Evolutionary conservation across 2,888 invertebrate genomes (phyloP), one percentile per base, ranked within the genome.

Genomic region (Cryptocephalus primarius): DNA sequence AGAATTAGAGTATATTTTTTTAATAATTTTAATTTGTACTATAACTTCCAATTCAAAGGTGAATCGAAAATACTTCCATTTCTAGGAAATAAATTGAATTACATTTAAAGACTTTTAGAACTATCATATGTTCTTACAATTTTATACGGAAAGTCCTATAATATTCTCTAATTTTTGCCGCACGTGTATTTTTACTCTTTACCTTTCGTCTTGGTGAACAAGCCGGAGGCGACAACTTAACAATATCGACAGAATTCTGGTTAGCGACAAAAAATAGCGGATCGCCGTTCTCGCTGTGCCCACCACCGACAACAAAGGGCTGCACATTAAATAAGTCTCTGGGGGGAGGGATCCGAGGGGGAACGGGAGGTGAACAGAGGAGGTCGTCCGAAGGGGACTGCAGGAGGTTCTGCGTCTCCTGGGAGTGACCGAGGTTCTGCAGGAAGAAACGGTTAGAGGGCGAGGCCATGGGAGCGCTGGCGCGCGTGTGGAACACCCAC

Each of bases 301-400:
- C 70, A 51, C 70, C 70, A 60, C 69, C 69, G 42, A 72, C 67
- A 49, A 72, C 68, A 59, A 72, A 71, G 40, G 71, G 66, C 39
- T 55, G 55, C 13, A 12, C 36, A 12, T 12, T 36, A 12, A 4
- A 36, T 36, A 36, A 12, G 36, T 36, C 36, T 12, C 36, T 36
- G n/a, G n/a, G 36, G 69, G 75, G 64, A 69, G 73, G 68, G 66
- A 72, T 48, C 41, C 51, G 42, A 13, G 66, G 63, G 9, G 65
- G 62, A 32, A 63, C 61, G 13, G 65, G 65, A 12, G 67, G 67
- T 0, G 67, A 63, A n/a, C 65, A 60, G 48, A 69, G 68, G 32
- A 68, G 63, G 44, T 69, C 69, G 42, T 70, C 70, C 44, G 65
- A 63, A 41, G 68, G 68, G 12, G 67, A 67, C 52, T 67, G 68